Conservation (phyloP, 2,888 invertebrate genomes). For the Drosophila colorata region DNA sequence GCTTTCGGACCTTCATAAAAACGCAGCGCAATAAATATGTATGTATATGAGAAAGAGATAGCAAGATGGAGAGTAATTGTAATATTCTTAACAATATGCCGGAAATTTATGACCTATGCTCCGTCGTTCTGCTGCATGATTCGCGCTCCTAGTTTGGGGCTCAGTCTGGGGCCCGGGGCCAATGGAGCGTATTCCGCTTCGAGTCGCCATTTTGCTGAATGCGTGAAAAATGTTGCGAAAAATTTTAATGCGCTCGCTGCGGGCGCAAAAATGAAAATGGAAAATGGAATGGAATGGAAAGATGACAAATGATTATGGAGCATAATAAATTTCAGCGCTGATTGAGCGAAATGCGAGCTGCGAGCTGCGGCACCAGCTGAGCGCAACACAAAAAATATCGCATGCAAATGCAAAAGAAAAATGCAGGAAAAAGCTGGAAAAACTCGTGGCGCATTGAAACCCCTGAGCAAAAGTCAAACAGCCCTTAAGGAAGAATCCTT, state of each 20-base stretch:
- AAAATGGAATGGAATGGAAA: constrained; percentile 56
- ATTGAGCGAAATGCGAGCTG: constrained; percentile 73
- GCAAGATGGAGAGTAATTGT: constrained; percentile 59
- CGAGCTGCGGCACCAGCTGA: constrained; percentile 39
- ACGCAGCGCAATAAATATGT: constrained; percentile 50
- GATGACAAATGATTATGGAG: constrained; percentile 80
- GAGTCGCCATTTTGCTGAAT: constrained; percentile 70
- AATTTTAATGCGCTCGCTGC: constrained; percentile 76
- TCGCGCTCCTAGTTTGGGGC: constrained; percentile 12
- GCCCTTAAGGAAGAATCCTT: constrained; percentile 9
- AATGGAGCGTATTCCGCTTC: constrained; percentile 50
- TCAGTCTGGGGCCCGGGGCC: neutral
- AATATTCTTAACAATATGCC: constrained; percentile 78
- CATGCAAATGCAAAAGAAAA: constrained; percentile 29
- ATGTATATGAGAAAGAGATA: constrained; percentile 2
- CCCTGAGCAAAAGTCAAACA: constrained; percentile 24
- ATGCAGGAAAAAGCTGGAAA: constrained; percentile 19
- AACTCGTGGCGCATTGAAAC: constrained; percentile 21
- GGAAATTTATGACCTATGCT: constrained; percentile 71
- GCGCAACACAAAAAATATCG: constrained; percentile 27
- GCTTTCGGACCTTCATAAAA: constrained; percentile 61
- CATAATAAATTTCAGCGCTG: constrained; percentile 75
- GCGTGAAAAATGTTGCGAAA: constrained; percentile 78
- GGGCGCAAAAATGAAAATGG: constrained; percentile 72
- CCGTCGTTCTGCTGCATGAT: constrained; percentile 20